These are phyloP conservation scores for Capitulum mitella DNA, from an alignment of 2,888 invertebrate genomes.

Conservation along the genomic window DNA sequence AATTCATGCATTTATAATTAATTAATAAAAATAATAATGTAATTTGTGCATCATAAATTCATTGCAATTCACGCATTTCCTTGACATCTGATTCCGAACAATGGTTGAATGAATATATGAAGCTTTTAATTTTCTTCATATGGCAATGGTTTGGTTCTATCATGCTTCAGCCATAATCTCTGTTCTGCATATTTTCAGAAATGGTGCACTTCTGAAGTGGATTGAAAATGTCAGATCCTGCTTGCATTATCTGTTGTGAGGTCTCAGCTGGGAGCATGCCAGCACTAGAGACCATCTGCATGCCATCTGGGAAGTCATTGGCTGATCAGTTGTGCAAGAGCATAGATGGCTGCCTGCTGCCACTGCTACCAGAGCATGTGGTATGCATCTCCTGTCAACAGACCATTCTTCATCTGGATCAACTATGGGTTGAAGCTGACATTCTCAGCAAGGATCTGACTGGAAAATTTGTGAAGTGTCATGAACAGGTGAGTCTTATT, in stretches of 20 bases:
- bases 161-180: too few relatives aligned
- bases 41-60: too few relatives aligned
- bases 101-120: too few relatives aligned
- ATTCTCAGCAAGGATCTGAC: neutral
- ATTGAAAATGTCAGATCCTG: neutral
- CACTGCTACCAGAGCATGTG: neutral
- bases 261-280: neutral
- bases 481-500: too few relatives aligned
- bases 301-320: neutral
- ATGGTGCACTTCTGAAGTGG: too few relatives aligned
- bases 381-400: neutral
- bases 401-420: neutral
- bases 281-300: neutral
- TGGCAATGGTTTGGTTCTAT: too few relatives aligned
- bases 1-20: too few relatives aligned
- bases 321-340: neutral
- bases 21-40: too few relatives aligned
- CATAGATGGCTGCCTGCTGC: neutral
- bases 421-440: neutral
- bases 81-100: too few relatives aligned
- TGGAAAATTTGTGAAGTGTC: neutral
- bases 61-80: too few relatives aligned
- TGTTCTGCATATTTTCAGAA: neutral
- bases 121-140: too few relatives aligned
- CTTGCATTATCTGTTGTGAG: neutral